phyloP scores from a whole-genome alignment of 2,888 invertebrate species.

The Bruchidius siliquastri region DNA sequence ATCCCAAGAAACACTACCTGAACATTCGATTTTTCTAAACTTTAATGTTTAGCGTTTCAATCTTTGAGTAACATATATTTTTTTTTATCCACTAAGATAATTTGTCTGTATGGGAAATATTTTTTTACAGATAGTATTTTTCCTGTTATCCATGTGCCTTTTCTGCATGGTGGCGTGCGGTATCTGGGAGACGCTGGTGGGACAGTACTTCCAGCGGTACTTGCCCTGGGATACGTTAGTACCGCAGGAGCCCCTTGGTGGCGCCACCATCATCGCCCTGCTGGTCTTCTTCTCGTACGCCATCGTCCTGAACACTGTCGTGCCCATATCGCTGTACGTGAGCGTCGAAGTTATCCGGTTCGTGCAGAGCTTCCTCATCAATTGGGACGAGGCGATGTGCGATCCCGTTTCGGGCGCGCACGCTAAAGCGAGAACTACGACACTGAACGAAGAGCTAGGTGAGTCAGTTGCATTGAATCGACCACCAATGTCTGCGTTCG shows the following conservation, averaged over 20 bases:
- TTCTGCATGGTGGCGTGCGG: conserved; percentile 97
- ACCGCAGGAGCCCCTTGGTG: conserved; percentile 75
- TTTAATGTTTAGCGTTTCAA: too few species aligned
- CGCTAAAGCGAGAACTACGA: conserved; percentile 95
- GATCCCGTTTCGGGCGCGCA: conserved; percentile 84
- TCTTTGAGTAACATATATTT: too few species aligned
- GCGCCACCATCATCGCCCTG: conserved; percentile 89
- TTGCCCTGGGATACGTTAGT: conserved; percentile 93
- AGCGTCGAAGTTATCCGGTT: conserved; percentile 95
- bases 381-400: conserved; percentile 99
- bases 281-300: conserved; percentile 99
- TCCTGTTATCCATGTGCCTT: conserved; percentile 94
- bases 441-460: conserved; percentile 95
- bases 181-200: conserved; percentile 94
- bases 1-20: too few species aligned
- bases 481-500: background rate
- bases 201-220: conserved; percentile 82
- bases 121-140: conserved; percentile 84
- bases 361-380: conserved; percentile 96
- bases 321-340: conserved; percentile 98
- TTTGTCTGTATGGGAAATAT: too few species aligned
- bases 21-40: too few species aligned
- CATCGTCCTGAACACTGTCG: conserved; percentile 98
- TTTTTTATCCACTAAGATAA: too few species aligned
- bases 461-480: conserved; percentile 17